Evolutionary conservation across 2,113 vertebrate genomes (phyloP), one percentile per base, ranked within the genome.

Genomic region (Esox niger): DNA sequence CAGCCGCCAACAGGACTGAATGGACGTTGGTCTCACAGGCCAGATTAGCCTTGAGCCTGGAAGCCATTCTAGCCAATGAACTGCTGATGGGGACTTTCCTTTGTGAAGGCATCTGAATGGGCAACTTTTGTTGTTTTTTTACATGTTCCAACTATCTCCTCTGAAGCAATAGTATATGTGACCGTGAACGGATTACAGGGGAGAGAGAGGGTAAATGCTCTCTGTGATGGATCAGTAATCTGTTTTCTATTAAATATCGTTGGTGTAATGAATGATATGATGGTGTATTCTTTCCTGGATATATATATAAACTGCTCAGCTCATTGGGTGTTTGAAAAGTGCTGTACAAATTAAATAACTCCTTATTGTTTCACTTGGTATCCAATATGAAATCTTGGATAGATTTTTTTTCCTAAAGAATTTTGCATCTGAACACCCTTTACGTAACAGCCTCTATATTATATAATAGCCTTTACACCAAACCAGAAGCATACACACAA

Each of bases 61-160:
- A 79, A 79, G 75, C 81, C 76, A 66, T 25, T 73, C 72, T 79
- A 79, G 75, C 81, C 76, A 66, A 27, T 73, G 72, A 76, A 79
- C 46, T 88, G 91, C 89, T 92, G 91, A 92, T 82, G 63, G 75
- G 73, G 87, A 71, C 72, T 77, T 90, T 91, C 84, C 77, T 80
- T 91, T 91, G 87, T 89, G 75, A 31, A 27, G 47, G 69, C 38
- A 8, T 63, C 68, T 79, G 68, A 85, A 85, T 73, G 66, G 70
- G 73, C 75, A 72, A 70, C 49, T 75, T 54, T n/a, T n/a, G n/a
- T n/a, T n/a, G n/a, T n/a, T n/a, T n/a, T 78, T 70, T 71, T 60
- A 68, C 69, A 61, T 33, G 66, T 77, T 74, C 33, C 71, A 72
- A 47, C 10, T 65, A n/a, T 31, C 29, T 59, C 52, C 21, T 32